phyloP scores from a whole-genome alignment of 2,888 invertebrate genomes.

The Cataglyphis rosenhaueri region DNA sequence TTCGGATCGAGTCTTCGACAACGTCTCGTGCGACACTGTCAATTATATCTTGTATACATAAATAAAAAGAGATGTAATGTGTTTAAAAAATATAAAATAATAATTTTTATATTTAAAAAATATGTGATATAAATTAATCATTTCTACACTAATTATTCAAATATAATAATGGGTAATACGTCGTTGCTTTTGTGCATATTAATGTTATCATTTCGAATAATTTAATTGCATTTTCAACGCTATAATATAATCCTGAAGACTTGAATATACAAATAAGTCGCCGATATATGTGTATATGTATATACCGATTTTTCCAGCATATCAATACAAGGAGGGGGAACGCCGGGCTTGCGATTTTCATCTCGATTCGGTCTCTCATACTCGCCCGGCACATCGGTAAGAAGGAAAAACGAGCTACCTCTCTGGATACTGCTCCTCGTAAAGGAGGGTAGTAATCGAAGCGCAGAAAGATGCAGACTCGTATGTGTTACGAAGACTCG shows the following conservation, averaged over 20 bases:
- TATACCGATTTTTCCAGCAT: conserved; percentile 35
- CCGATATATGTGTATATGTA: conserved; percentile 13
- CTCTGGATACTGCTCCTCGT: conserved; percentile 61
- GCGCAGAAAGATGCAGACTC: conserved; percentile 63
- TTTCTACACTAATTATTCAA: background rate
- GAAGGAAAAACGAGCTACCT: conserved; percentile 70
- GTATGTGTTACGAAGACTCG: conserved; percentile 61
- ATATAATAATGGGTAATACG: background rate
- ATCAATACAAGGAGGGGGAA: conserved; percentile 52
- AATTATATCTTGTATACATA: background rate
- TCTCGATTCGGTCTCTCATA: conserved; percentile 60
- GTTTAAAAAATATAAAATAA: background rate
- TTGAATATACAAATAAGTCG: conserved; percentile 22
- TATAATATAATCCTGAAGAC: conserved; percentile 7
- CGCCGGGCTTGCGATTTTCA: conserved; percentile 66
- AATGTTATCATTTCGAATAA: background rate
- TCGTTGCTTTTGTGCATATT: background rate
- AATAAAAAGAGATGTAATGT: background rate
- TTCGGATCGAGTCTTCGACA: conserved; percentile 50
- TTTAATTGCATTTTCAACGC: background rate
- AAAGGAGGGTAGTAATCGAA: conserved; percentile 72
- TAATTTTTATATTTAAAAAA: background rate
- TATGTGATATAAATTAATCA: background rate
- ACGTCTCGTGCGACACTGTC: background rate
- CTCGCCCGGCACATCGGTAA: conserved; percentile 51